Evolutionary conservation across 2,113 vertebrate genomes (phyloP), one percentile per base, ranked within the genome.

Genomic region (Astur gentilis): DNA sequence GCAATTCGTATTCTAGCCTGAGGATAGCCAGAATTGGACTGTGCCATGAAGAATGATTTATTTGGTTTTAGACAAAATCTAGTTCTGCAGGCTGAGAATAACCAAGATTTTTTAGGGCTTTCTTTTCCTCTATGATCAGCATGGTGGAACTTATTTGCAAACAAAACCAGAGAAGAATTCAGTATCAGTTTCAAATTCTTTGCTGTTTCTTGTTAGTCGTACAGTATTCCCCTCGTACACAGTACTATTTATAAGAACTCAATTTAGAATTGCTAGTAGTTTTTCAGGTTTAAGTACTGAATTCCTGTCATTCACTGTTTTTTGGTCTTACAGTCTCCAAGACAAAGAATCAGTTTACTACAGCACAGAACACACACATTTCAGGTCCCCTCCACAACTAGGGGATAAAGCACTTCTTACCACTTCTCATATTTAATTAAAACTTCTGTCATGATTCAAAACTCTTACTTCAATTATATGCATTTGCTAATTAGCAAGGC

Each of bases 21-120:
- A 36, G 18, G 4, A 86, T 1, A 44, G 54, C 23, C 29, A 83
- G 44, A 61, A 94, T 10, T 17, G 2, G 23, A n/a, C 31, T 45
- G 54, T 55, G 50, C 60, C 38, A 60, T 3, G 31, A 73, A 27
- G 25, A 89, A 69, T 2, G 0, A 31, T 47, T 85, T 82, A 11
- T 54, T 84, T 62, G 36, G 27, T 25, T 90, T 65, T 36, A 85
- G 32, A 92, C 21, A 96, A 97, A 97, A 94, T 95, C 71, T 62
- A 97, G 95, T 44, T 72, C 52, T 88, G 84, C 71, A 93, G 75
- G 76, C 66, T 95, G 80, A 32, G 79, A 92, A 89, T 60, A 73
- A 69, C 84, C 94, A 13, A 67, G 85, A 64, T 42, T 90, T 89
- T 91, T 93, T 67, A 92, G 40, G 49, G 62, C 61, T 97, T 76